Percentiles rank a stretch among this genome's conserved stretches.
Conservation (phyloP, 2,113 vertebrate genomes). For the Collichthys lucidus region DNA sequence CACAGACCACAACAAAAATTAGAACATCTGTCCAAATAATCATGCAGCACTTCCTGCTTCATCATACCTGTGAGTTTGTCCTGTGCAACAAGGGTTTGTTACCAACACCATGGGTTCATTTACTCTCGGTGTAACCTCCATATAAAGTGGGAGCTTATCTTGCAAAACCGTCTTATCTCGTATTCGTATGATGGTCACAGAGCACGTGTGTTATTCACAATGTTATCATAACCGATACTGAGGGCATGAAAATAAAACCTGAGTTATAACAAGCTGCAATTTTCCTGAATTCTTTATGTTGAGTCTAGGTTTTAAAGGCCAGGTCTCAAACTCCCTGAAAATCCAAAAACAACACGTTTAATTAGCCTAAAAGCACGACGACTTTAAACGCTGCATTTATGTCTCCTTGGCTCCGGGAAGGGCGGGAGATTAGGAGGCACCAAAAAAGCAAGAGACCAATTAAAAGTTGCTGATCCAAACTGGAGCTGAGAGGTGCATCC, state of each 20-base stretch:
- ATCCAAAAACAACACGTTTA: conserved; percentile 5
- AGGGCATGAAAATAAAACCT: neutral
- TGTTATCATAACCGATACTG: too few species aligned
- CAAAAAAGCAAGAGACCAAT: conserved; percentile 61
- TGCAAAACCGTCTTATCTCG: neutral
- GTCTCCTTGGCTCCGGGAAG: conserved; percentile 47
- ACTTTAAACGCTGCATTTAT: conserved; percentile 5
- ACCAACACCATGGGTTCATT: neutral
- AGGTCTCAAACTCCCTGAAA: neutral
- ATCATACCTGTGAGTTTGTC: neutral
- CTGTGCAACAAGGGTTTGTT: neutral
- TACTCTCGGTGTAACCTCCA: neutral
- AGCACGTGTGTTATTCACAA: too few species aligned
- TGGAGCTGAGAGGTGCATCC: conserved; percentile 69
- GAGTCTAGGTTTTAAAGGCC: neutral
- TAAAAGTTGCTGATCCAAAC: conserved; percentile 76
- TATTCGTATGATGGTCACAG: too few species aligned
- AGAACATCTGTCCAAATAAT: too few species aligned
- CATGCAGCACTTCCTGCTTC: too few species aligned
- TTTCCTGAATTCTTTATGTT: neutral
- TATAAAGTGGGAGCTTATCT: neutral
- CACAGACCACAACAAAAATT: too few species aligned
- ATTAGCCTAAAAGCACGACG: conserved; percentile 15
- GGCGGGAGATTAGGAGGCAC: conserved; percentile 52
- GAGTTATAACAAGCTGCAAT: neutral